phyloP scores from a whole-genome alignment of 1,140 invertebrate species.

The Aphidius gifuensis region DNA sequence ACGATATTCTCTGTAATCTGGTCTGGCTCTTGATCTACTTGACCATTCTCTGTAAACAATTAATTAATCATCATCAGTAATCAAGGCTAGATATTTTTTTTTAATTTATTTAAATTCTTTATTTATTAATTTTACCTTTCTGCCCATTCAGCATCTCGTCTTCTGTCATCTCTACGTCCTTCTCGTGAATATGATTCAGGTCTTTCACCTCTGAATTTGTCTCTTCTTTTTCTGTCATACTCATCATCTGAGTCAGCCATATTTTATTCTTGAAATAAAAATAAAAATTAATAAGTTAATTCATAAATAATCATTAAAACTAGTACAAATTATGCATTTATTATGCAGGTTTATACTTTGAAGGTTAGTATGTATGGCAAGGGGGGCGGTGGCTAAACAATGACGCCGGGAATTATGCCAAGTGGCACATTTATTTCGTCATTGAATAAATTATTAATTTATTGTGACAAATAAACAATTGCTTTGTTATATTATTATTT shows the following conservation, averaged over 20 bases:
- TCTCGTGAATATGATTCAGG: constrained; percentile 73
- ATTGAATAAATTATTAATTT: too few species aligned
- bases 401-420: too few species aligned
- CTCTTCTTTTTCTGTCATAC: constrained; percentile 81
- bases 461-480: too few species aligned
- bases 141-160: constrained; percentile 71
- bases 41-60: constrained; percentile 59
- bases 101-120: neutral
- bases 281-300: too few species aligned
- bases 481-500: too few species aligned
- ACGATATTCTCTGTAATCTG: constrained; percentile 72
- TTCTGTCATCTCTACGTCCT: constrained; percentile 68
- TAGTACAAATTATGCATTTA: too few species aligned
- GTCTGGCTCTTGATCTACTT: constrained; percentile 56
- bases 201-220: constrained; percentile 86
- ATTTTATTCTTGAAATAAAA: too few species aligned
- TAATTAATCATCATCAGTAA: constrained; percentile 28
- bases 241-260: constrained; percentile 92
- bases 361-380: too few species aligned
- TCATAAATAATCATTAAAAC: too few species aligned
- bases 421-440: too few species aligned
- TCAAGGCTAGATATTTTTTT: constrained; percentile 22
- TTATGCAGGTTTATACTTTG: too few species aligned
- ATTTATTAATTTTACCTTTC: constrained; percentile 57
- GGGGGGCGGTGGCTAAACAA: too few species aligned